These are phyloP conservation scores for Arenaria interpres DNA, from an alignment of 2,113 vertebrate genomes.

Conservation along the genomic window DNA sequence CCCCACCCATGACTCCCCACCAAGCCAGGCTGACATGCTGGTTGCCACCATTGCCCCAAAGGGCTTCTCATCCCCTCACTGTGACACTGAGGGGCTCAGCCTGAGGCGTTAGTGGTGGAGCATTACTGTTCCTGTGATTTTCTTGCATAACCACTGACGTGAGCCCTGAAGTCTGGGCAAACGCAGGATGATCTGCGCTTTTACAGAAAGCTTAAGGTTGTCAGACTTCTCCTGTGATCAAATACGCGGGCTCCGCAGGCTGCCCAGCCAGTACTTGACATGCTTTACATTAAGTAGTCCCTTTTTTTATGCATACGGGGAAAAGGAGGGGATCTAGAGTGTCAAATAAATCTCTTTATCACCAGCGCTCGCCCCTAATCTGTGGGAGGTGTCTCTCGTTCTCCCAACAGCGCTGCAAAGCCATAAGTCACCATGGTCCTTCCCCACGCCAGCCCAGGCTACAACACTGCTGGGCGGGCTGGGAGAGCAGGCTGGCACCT, in stretches of 20 bases:
- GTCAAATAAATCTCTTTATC: background rate
- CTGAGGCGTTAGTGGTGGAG: fast-evolving
- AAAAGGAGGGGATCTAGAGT: background rate
- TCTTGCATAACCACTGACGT: background rate
- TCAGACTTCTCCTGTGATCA: conserved; percentile 51
- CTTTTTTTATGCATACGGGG: background rate
- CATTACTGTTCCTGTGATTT: background rate
- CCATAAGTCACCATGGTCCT: background rate
- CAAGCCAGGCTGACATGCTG: background rate
- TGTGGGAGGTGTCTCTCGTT: fast-evolving
- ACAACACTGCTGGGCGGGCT: background rate
- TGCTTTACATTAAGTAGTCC: background rate
- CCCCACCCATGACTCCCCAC: no score
- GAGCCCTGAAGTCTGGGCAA: background rate
- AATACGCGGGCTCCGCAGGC: background rate
- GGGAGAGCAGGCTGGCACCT: background rate
- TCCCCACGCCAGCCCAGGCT: background rate
- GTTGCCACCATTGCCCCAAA: background rate
- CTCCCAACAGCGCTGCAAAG: background rate
- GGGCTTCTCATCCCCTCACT: background rate
- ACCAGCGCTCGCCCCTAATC: background rate
- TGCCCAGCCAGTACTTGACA: background rate
- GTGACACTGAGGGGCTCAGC: background rate
- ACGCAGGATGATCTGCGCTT: background rate
- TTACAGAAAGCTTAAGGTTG: conserved; percentile 22